Evolutionary conservation across 2,888 invertebrate genomes (phyloP).

Genomic region (Augiades crinisus): DNA sequence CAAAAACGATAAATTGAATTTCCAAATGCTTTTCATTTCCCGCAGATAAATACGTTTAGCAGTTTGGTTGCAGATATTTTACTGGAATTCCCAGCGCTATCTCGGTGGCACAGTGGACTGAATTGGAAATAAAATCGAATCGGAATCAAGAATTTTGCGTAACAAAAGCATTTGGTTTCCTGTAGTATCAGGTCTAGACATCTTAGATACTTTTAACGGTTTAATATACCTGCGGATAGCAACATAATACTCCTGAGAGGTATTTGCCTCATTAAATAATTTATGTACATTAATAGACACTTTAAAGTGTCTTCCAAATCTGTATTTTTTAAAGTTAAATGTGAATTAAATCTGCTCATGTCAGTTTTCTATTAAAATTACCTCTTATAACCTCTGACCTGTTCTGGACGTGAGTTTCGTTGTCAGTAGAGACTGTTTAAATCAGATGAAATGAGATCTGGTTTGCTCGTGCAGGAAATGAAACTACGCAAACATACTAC

Average conservation of each 20-base stretch:
- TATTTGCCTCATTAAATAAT: no score
- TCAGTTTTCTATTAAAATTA: no score
- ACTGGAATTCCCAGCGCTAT: conserved; percentile 1
- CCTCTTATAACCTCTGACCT: no score
- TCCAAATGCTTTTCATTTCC: background rate
- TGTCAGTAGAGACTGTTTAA: no score
- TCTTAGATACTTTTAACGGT: background rate
- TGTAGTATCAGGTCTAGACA: background rate
- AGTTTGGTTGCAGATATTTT: background rate
- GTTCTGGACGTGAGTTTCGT: no score
- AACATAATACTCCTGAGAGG: background rate
- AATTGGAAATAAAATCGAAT: conserved; percentile 45
- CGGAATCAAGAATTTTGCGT: background rate
- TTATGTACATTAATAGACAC: no score
- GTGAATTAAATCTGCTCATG: no score
- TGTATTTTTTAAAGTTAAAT: no score
- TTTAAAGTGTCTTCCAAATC: no score
- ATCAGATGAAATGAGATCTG: no score
- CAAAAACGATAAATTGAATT: background rate
- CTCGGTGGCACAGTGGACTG: conserved; percentile 38
- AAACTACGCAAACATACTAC: no score
- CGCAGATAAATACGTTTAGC: background rate
- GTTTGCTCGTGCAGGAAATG: no score
- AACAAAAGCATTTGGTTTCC: background rate
- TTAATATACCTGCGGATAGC: background rate